Evolutionary conservation across 2,113 vertebrate genomes (phyloP).

Genomic region (Seriola quinqueradiata): DNA sequence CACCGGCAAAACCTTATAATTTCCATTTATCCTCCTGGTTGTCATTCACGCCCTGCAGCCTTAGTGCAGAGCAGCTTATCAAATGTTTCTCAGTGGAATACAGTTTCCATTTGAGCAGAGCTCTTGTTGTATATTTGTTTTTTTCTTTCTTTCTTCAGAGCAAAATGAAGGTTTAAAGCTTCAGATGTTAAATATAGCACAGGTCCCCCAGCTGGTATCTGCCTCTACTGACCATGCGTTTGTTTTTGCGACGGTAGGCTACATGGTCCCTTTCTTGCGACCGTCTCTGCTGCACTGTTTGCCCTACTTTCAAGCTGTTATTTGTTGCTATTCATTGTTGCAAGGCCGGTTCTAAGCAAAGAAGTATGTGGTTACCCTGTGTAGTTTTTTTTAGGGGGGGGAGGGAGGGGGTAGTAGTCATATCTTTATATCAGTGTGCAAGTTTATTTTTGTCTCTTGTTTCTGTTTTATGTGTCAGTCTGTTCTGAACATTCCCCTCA

Average conservation of each 20-base stretch:
- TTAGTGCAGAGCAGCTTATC: constrained; percentile 34
- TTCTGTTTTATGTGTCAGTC: not conserved
- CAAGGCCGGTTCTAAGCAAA: not conserved
- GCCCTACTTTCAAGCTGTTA: constrained; percentile 60
- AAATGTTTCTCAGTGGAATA: constrained; percentile 33
- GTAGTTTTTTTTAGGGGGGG: not conserved
- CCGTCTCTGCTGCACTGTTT: constrained; percentile 58
- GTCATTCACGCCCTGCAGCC: constrained; percentile 64
- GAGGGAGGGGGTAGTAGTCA: not conserved
- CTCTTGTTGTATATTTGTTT: constrained; percentile 4
- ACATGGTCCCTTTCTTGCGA: constrained; percentile 11
- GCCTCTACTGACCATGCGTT: constrained; percentile 59
- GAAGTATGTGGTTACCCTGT: not conserved
- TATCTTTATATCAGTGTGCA: not conserved
- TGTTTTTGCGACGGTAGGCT: constrained; percentile 39
- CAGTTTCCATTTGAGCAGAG: constrained; percentile 28
- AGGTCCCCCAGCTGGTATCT: constrained; percentile 53
- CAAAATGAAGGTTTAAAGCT: constrained; percentile 19
- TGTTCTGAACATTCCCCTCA: not conserved
- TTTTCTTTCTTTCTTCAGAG: not conserved
- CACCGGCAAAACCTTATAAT: constrained; percentile 4
- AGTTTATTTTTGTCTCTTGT: constrained; percentile 1
- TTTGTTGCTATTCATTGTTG: constrained; percentile 39
- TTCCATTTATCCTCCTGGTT: constrained; percentile 36
- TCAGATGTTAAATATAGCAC: constrained; percentile 67